phyloP scores from a whole-genome alignment of 2,113 vertebrate species.

The Martes martes region DNA sequence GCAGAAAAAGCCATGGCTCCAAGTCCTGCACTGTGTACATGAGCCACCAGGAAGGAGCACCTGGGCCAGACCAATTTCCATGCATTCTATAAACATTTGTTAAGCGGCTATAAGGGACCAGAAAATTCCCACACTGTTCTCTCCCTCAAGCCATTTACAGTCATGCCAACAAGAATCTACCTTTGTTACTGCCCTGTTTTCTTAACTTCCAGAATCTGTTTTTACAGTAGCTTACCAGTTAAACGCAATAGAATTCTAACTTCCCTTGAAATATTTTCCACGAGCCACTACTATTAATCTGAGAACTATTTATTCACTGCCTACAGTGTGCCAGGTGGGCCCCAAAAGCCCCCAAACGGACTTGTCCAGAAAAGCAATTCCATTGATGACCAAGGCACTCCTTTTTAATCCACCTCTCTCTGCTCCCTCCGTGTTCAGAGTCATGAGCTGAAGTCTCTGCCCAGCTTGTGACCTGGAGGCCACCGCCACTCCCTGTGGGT shows the following conservation, averaged over 20 bases:
- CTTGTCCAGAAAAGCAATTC: not conserved
- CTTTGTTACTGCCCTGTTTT: not conserved
- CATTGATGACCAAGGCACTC: not conserved
- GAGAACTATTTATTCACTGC: not conserved
- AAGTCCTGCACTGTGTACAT: fast-evolving
- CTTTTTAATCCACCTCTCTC: not conserved
- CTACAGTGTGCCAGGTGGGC: not conserved
- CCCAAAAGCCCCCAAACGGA: not conserved
- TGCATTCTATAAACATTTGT: not conserved
- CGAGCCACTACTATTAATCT: not conserved
- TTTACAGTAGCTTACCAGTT: not conserved
- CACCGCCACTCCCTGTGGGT: not conserved
- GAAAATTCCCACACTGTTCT: not conserved
- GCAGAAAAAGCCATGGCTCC: not conserved
- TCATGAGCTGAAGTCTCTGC: not conserved
- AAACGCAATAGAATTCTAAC: not conserved
- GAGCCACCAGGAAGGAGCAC: not conserved
- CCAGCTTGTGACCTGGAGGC: not conserved
- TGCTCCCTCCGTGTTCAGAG: not conserved
- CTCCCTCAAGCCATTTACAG: not conserved
- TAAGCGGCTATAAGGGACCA: not conserved
- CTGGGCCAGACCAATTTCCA: not conserved
- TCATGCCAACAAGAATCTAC: not conserved
- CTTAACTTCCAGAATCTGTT: not conserved
- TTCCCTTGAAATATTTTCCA: slow-evolving; percentile 12